These are phyloP conservation scores for Argyrosomus regius DNA, from an alignment of 2,797 vertebrate genomes.

Conservation along the genomic window DNA sequence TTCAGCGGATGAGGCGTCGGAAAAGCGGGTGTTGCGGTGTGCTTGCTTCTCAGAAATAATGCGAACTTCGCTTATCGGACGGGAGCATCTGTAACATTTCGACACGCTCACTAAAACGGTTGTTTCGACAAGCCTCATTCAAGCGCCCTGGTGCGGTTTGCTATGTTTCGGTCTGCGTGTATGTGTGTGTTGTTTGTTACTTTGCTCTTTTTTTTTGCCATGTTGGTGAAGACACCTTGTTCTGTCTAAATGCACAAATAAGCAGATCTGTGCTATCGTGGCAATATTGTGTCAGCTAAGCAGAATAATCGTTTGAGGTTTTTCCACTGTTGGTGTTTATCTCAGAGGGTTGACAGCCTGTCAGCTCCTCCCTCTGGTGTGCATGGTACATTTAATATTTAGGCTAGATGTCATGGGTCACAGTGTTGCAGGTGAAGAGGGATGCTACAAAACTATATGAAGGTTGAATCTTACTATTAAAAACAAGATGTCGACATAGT, in stretches of 20 bases:
- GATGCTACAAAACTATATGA: slow-evolving; percentile 15
- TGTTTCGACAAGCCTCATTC: slow-evolving; percentile 58
- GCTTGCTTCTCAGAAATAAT: slow-evolving; percentile 84
- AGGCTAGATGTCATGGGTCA: slow-evolving; percentile 44
- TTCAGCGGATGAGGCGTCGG: slow-evolving; percentile 72
- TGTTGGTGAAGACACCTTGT: slow-evolving; percentile 55
- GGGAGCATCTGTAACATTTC: slow-evolving; percentile 54
- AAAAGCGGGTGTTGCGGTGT: slow-evolving; percentile 76
- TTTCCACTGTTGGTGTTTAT: slow-evolving; percentile 76
- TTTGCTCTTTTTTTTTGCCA: slow-evolving; percentile 31
- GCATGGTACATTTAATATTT: slow-evolving; percentile 15
- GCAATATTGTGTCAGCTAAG: slow-evolving; percentile 78
- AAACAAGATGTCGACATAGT: no score
- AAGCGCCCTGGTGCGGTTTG: slow-evolving; percentile 54
- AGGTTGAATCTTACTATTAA: slow-evolving; percentile 1
- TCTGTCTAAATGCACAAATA: slow-evolving; percentile 68
- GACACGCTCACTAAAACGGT: slow-evolving; percentile 56
- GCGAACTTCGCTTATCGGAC: slow-evolving; percentile 75
- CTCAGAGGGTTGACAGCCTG: slow-evolving; percentile 49
- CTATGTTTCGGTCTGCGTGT: slow-evolving; percentile 19
- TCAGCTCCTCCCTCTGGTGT: slow-evolving; percentile 32
- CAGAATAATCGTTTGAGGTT: slow-evolving; percentile 77
- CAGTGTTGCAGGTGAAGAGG: slow-evolving; percentile 14
- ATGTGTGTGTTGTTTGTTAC: slow-evolving; percentile 28
- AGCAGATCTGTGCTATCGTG: slow-evolving; percentile 77